Conservation (phyloP, 2,888 invertebrate genomes). For the Rotaria sp. region DNA sequence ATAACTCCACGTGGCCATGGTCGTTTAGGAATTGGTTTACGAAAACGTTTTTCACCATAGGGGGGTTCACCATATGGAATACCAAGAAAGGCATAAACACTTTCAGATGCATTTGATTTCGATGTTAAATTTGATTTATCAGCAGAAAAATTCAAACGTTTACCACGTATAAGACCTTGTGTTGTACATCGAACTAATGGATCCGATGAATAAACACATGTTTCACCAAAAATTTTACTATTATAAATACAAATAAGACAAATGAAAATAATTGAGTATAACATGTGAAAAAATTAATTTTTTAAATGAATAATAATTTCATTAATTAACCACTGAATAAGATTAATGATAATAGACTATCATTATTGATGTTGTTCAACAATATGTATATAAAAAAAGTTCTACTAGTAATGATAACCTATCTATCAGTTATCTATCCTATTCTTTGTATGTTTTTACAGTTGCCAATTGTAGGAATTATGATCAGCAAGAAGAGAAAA, state of each 20-base stretch:
- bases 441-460: not conserved
- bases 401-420: not conserved
- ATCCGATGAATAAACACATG: not conserved
- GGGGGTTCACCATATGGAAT: slow-evolving; percentile 58
- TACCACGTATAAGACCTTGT: not conserved
- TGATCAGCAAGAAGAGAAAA: not conserved
- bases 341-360: not conserved
- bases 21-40: slow-evolving; percentile 46
- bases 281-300: not conserved
- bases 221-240: not conserved
- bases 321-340: not conserved
- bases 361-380: not conserved
- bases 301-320: no score
- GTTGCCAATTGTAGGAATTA: slow-evolving; percentile 21
- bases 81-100: slow-evolving; percentile 50
- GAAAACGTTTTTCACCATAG: slow-evolving; percentile 60
- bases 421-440: not conserved
- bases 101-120: not conserved
- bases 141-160: not conserved
- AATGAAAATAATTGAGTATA: not conserved
- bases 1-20: slow-evolving; percentile 39
- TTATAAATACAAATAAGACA: not conserved
- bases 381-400: not conserved
- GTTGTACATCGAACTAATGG: slow-evolving; percentile 23
- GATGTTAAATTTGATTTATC: not conserved